Percentiles rank a stretch among this genome's conserved stretches.
These are phyloP conservation scores for Drosophila phalerata DNA, from an alignment of 2,888 invertebrate genomes.

Conservation along the genomic window DNA sequence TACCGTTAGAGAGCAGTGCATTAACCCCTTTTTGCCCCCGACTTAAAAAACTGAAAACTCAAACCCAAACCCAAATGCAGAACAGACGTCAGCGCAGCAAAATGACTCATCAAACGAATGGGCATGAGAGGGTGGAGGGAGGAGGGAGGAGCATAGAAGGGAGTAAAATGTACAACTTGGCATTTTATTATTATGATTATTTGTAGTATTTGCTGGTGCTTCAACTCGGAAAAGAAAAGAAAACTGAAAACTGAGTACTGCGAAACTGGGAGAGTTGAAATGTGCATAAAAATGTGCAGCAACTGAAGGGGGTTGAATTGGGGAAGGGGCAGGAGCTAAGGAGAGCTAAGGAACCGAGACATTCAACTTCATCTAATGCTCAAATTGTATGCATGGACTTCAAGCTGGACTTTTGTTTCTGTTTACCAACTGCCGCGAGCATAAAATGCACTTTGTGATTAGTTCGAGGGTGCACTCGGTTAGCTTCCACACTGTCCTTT, in stretches of 20 bases:
- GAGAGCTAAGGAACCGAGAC: constrained; percentile 24
- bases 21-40: constrained; percentile 70
- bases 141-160: constrained; percentile 29
- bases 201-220: constrained; percentile 79
- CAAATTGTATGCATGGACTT: constrained; percentile 75
- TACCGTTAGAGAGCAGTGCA: constrained; percentile 64
- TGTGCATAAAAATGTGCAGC: constrained; percentile 76
- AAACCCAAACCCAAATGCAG: constrained; percentile 22
- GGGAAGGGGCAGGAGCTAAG: not conserved
- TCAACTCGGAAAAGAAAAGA: constrained; percentile 70
- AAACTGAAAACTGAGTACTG: constrained; percentile 50
- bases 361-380: constrained; percentile 60
- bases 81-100: constrained; percentile 54
- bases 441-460: constrained; percentile 81
- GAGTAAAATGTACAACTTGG: constrained; percentile 78
- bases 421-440: constrained; percentile 80
- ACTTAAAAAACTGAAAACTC: constrained; percentile 4
- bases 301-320: constrained; percentile 49
- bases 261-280: constrained; percentile 51
- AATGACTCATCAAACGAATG: constrained; percentile 75
- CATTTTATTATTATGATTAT: constrained; percentile 81
- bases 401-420: constrained; percentile 76
- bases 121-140: constrained; percentile 19
- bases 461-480: constrained; percentile 72
- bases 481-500: constrained; percentile 22